phyloP scores from a whole-genome alignment of 2,797 vertebrate genomes.

The Dermochelys coriacea region DNA sequence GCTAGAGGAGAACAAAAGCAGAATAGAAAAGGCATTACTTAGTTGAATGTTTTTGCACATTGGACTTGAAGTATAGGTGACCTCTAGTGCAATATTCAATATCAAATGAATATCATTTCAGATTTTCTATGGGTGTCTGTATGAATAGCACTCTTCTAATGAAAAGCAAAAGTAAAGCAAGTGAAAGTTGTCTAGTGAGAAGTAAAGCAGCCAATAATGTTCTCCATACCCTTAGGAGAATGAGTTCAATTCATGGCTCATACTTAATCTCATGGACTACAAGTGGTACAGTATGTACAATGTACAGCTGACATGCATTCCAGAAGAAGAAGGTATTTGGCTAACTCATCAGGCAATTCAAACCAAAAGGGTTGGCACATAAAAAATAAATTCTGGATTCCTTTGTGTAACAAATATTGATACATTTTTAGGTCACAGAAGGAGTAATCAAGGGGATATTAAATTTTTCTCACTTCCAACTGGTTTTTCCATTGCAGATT shows the following conservation, averaged over 20 bases:
- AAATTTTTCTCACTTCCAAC: not conserved
- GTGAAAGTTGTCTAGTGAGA: not conserved
- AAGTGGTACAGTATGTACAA: not conserved
- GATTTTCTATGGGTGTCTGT: not conserved
- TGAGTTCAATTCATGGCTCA: not conserved
- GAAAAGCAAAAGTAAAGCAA: not conserved
- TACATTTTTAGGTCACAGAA: not conserved
- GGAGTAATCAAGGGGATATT: not conserved
- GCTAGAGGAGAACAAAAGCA: not conserved
- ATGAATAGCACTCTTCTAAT: not conserved
- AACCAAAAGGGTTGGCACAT: not conserved
- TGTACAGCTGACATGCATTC: not conserved
- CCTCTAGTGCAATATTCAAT: not conserved
- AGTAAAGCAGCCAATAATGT: not conserved
- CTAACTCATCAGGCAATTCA: not conserved
- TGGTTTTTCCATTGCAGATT: not conserved
- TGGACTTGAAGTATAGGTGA: not conserved
- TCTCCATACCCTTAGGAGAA: not conserved
- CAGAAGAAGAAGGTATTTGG: not conserved
- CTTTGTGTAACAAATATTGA: not conserved
- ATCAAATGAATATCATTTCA: constrained; percentile 7
- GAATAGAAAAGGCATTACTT: not conserved
- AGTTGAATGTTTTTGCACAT: not conserved
- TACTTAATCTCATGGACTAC: not conserved
- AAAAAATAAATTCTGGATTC: not conserved